Percentiles rank a stretch among this genome's conserved stretches.
These are phyloP conservation scores for Acanthurus tractus DNA, from an alignment of 2,797 vertebrate species.

Conservation along the genomic window DNA sequence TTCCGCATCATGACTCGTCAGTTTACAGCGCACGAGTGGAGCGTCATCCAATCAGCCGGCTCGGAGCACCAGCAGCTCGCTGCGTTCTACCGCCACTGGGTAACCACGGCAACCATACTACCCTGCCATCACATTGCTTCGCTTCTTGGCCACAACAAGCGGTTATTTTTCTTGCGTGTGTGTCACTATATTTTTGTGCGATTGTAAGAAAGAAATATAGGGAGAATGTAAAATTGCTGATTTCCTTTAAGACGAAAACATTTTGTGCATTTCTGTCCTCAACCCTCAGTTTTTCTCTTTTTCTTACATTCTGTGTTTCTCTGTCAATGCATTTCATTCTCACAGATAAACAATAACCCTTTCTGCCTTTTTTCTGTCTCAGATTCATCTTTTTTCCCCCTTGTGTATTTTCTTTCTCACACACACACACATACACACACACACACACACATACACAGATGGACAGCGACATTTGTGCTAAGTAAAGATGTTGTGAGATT, in stretches of 20 bases:
- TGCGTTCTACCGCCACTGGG: constrained; percentile 96
- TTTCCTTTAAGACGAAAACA: constrained; percentile 14
- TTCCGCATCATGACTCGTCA: constrained; percentile 97
- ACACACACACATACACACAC: constrained; percentile 33
- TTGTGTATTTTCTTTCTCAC: neutral
- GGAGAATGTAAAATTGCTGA: constrained; percentile 8
- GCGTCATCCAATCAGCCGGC: constrained; percentile 87
- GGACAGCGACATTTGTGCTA: constrained; percentile 61
- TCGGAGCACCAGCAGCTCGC: constrained; percentile 91
- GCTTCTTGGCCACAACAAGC: constrained; percentile 15
- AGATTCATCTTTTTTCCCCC: neutral
- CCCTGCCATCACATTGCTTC: constrained; percentile 59
- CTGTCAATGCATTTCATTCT: neutral
- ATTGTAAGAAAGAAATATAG: constrained; percentile 1
- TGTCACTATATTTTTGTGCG: neutral
- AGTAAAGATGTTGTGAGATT: constrained; percentile 76
- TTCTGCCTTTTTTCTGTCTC: neutral
- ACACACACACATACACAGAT: constrained; percentile 59
- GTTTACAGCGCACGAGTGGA: constrained; percentile 94
- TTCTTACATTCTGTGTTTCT: neutral
- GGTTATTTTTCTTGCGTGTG: neutral
- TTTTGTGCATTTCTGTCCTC: constrained; percentile 11
- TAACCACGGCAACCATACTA: constrained; percentile 80
- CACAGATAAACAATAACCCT: neutral
- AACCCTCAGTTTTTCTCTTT: neutral